phyloP scores from a whole-genome alignment of 2,113 vertebrate genomes.

The Bambusicola thoracicus region DNA sequence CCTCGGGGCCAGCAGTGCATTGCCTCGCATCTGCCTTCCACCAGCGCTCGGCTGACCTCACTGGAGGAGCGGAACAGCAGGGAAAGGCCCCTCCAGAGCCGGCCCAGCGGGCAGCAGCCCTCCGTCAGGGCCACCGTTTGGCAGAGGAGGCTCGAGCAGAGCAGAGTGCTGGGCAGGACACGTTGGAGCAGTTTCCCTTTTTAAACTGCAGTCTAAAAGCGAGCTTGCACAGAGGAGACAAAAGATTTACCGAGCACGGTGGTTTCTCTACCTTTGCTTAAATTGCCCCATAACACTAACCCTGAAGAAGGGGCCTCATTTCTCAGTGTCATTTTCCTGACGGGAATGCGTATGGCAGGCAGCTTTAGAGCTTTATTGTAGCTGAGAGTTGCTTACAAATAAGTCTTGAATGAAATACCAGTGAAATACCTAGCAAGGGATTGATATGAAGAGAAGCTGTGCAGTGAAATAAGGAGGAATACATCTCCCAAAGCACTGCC shows the following conservation, averaged over 20 bases:
- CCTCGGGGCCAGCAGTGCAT: accelerated
- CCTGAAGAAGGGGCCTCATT: constrained; percentile 66
- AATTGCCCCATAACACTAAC: constrained; percentile 69
- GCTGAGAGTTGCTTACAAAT: constrained; percentile 73
- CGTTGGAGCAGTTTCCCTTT: constrained; percentile 21
- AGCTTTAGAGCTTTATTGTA: constrained; percentile 66
- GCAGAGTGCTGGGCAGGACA: background rate
- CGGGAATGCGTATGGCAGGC: constrained; percentile 63
- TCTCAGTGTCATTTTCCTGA: constrained; percentile 71
- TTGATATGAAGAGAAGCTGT: constrained; percentile 61
- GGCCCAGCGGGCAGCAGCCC: accelerated
- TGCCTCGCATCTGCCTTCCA: background rate
- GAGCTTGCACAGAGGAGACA: constrained; percentile 53
- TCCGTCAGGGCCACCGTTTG: background rate
- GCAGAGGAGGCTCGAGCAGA: background rate
- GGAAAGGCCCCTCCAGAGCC: background rate
- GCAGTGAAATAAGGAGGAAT: constrained; percentile 60
- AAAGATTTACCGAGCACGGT: constrained; percentile 56
- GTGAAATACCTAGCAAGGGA: constrained; percentile 60
- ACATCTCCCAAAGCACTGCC: constrained; percentile 55
- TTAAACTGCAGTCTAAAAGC: constrained; percentile 62
- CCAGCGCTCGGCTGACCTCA: background rate
- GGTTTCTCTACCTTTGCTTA: constrained; percentile 66
- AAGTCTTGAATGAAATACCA: constrained; percentile 70
- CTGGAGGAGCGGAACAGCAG: background rate